Conservation (phyloP, 2,797 vertebrate species). For the Ispidina picta region DNA sequence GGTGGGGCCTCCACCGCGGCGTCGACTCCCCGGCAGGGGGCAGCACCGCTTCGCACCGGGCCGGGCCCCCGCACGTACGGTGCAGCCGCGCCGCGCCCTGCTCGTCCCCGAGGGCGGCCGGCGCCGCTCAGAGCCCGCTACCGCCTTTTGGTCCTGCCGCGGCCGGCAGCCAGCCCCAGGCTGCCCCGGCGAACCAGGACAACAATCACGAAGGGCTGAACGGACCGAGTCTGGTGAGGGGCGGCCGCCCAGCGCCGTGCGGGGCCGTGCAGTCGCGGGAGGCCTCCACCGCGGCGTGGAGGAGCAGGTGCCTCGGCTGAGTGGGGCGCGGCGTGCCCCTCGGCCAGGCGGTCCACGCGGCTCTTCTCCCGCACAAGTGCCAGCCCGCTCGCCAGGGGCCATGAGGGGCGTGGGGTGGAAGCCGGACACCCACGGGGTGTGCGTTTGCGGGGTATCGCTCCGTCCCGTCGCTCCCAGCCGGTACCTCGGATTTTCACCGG, state of each 20-base stretch:
- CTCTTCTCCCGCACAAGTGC: background rate
- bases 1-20: background rate
- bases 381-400: background rate
- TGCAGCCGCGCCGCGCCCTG: background rate
- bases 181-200: background rate
- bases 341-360: background rate
- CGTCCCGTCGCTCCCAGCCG: background rate
- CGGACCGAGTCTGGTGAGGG: background rate
- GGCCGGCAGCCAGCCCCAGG: background rate
- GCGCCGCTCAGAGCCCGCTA: background rate
- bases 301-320: background rate
- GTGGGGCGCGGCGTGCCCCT: background rate
- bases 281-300: background rate
- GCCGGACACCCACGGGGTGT: background rate
- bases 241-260: background rate
- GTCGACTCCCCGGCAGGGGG: background rate
- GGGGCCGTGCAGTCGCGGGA: background rate
- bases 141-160: background rate
- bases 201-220: background rate
- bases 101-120: background rate
- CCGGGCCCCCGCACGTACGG: no score
- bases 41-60: background rate
- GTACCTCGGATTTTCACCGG: no score
- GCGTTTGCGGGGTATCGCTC: background rate
- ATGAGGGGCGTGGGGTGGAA: background rate